Base-by-base conservation (phyloP, 1,140 invertebrate genomes). In the Drosophila micromelanica region DNA sequence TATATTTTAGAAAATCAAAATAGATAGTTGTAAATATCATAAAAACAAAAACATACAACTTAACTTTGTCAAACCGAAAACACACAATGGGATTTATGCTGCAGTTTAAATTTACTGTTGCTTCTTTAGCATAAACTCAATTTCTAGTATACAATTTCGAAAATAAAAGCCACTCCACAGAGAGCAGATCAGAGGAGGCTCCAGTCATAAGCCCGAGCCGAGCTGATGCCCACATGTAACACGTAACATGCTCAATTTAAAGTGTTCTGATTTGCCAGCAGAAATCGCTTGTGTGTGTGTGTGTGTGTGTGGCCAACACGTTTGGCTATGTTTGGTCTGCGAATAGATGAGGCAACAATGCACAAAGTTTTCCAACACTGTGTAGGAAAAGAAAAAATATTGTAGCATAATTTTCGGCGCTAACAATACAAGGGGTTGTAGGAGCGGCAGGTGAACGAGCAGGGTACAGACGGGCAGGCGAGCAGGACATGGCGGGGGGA, bases 361-460 rank as follows among this genome's bases (percentile, higher is more conserved):
- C 60, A 59, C 59, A 59, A 60, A 70, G 54, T 65, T 71, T 59
- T 57, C 75, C 59, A 60, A 63, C 45, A 67, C 54, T 17, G 56
- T 52, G 62, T 74, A 51, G 61, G 65, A 74, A 67, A 46, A 65
- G 59, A 42, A 89, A 74, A 89, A 89, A 90, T 89, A 84, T 76
- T 90, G 87, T 84, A 90, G 81, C 87, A 90, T 90, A 90, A 87
- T 90, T 90, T 90, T 78, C 69, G 87, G 76, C 69, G 69, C 87
- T 65, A 84, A 82, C 87, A 90, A 90, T 90, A 80, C 65, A 57
- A 59, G 35, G 32, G 32, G 27, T 27, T 11, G 60, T 64, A 54
- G 48, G 1, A 63, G 20, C 17, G 11, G n/a, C 15, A 30, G 54
- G 32, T 9, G n/a, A 52, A 5, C 9, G 27, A 4, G 12, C 9